Base-by-base conservation (phyloP, 1,140 invertebrate genomes). In the Helicoverpa zea region DNA sequence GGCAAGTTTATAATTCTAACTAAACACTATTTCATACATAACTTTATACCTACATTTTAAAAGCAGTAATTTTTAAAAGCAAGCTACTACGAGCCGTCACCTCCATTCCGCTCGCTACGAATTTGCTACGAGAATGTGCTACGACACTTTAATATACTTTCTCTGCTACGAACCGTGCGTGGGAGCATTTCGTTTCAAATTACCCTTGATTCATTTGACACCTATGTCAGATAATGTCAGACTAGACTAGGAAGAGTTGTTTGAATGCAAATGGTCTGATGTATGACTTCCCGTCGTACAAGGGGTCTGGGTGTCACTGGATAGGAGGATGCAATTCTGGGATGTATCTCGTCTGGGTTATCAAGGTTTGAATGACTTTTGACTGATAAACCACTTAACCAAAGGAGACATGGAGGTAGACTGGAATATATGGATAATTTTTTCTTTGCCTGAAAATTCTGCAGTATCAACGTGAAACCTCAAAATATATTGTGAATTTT, bases 61-160 rank as follows among this genome's bases (percentile, higher is more conserved):
- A 16, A 10, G 2, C 54, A 18, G n/a, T 3, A 4, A 56, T 9
- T n/a, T 56, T 9, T 16, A 56, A 56, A 16, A 16, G n/a, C n/a
- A 16, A 56, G n/a, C 54, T 10, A 56, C 9, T 56, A 10, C 54
- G 54, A 56, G n/a, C 9, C 9, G 16, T 56, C 5, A 14, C 29
- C 4, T 14, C 29, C 14, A 35, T 12, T 9, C 7, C 11, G 14
- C 63, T 23, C 3, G 43, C 64, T 68, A 68, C 64, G 43, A 68
- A 49, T 49, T n/a, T 68, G 43, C 64, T 68, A 68, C 64, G 64
- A 49, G 64, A 68, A 16, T 49, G 1, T 16, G 64, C 64, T 68
- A 68, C 64, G 64, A 68, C 5, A 47, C 3, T 66, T 49, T 49
- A 11, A 11, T 49, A 43, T 13, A 49, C 43, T 68, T 68, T 68